Base-by-base conservation (phyloP, 2,113 vertebrate genomes). In the Peucedramus taeniatus region DNA sequence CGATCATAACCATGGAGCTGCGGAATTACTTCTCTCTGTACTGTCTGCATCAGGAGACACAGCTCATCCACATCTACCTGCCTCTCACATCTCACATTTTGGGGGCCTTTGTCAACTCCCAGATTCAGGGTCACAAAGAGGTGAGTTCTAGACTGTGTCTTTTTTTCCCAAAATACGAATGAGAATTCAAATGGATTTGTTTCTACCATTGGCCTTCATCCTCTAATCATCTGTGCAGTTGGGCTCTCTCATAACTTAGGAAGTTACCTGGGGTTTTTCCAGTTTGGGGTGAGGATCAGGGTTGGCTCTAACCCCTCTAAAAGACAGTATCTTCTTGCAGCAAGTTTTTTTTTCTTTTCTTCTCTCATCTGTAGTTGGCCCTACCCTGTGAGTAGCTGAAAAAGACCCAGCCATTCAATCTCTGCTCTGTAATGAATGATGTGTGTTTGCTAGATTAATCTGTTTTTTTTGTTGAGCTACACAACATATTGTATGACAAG, bases 61-160 rank as follows among this genome's bases (percentile, higher is more conserved):
- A 99, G 97, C 98, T 99, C 7, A 99, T 99, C 94, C 99, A 99
- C 72, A 98, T 97, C 88, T 99, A 99, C 92, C 98, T 99, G 94
- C 99, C 99, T 15, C 98, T 99, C 95, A 99, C 99, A 0, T 99
- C 99, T 37, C 98, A 99, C 89, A 99, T 99, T 92, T 83, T 99
- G 49, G 99, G 99, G 42, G 98, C 99, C 79, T 99, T 99, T 49
- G 98, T 99, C 71, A 98, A 98, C 97, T 99, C 99, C 13, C 99
- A 99, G 98, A 99, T 99, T 96, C 99, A 99, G 96, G 99, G 99
- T 69, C 99, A 99, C 97, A 97, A 97, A 96, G 99, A 99, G 99
- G 99, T 99, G 88, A 98, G 98, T 51, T 49, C 28, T 71, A 33
- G 7, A 11, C 33, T 11, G 6, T 27, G 8, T n/a, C 13, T 4